Evolutionary conservation across 2,888 invertebrate species (phyloP).

Genomic region (Platerodrilus igneus): DNA sequence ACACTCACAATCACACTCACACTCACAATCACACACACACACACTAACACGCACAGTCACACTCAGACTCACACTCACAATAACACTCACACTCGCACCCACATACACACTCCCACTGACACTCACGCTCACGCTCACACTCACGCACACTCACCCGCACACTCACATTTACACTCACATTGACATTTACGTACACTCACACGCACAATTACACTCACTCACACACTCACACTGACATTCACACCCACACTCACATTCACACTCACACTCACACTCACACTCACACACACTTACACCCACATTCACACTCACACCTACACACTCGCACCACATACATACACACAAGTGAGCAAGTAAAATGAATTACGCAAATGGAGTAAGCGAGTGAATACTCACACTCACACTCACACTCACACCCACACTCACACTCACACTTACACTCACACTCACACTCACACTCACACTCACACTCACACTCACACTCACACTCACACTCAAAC

Average conservation of each 20-base stretch:
- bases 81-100: not conserved
- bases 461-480: too few relatives aligned
- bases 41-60: not conserved
- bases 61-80: constrained; percentile 1
- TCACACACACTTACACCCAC: not conserved
- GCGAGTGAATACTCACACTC: too few relatives aligned
- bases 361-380: too few relatives aligned
- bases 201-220: constrained; percentile 1
- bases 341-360: too few relatives aligned
- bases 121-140: constrained; percentile 1
- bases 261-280: not conserved
- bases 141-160: not conserved
- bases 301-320: constrained; percentile 1
- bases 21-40: not conserved
- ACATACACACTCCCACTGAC: not conserved
- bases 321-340: constrained; percentile 1
- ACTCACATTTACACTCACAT: not conserved
- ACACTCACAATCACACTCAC: constrained; percentile 1
- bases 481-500: too few relatives aligned
- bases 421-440: too few relatives aligned
- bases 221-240: constrained; percentile 1
- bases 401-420: too few relatives aligned
- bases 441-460: too few relatives aligned
- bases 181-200: not conserved
- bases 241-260: constrained; percentile 1